phyloP scores from a whole-genome alignment of 1,140 invertebrate genomes.

The Pachyrhynchus sulphureomaculatus region DNA sequence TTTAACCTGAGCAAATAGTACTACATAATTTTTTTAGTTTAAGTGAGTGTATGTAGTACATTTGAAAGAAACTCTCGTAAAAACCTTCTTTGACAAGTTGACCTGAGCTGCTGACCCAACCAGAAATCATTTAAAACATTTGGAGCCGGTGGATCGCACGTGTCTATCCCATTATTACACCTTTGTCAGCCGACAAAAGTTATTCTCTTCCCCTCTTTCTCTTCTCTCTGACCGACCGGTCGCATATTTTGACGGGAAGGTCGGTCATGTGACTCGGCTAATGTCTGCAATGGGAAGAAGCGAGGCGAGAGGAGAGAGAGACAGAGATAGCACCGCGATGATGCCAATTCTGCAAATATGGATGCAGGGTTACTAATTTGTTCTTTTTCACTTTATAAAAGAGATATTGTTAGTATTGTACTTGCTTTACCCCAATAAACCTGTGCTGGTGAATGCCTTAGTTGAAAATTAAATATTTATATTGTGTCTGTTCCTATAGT shows the following conservation, averaged over 20 bases:
- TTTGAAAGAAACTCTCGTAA: too few relatives aligned
- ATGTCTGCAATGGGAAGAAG: slow-evolving; percentile 40
- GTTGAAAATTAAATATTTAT: too few relatives aligned
- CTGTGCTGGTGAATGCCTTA: too few relatives aligned
- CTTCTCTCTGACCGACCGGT: slow-evolving; percentile 51
- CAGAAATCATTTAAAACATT: not conserved
- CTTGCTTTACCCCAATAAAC: too few relatives aligned
- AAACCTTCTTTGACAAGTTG: too few relatives aligned
- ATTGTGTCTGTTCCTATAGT: too few relatives aligned
- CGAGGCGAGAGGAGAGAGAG: slow-evolving; percentile 30
- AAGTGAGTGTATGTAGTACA: too few relatives aligned
- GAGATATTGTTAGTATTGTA: too few relatives aligned
- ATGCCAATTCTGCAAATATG: not conserved
- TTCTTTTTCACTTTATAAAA: too few relatives aligned
- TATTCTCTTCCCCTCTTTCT: slow-evolving; percentile 14
- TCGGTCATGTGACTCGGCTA: slow-evolving; percentile 59
- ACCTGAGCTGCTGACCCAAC: not conserved
- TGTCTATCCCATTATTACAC: not conserved
- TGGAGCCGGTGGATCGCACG: not conserved
- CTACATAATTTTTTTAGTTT: too few relatives aligned
- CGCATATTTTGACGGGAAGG: slow-evolving; percentile 77
- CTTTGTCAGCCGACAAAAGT: slow-evolving; percentile 4
- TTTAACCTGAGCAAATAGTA: too few relatives aligned
- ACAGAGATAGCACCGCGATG: not conserved
- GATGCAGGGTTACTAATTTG: too few relatives aligned